phyloP scores from a whole-genome alignment of 2,113 vertebrate genomes.

The Gasterosteus nipponicus region DNA sequence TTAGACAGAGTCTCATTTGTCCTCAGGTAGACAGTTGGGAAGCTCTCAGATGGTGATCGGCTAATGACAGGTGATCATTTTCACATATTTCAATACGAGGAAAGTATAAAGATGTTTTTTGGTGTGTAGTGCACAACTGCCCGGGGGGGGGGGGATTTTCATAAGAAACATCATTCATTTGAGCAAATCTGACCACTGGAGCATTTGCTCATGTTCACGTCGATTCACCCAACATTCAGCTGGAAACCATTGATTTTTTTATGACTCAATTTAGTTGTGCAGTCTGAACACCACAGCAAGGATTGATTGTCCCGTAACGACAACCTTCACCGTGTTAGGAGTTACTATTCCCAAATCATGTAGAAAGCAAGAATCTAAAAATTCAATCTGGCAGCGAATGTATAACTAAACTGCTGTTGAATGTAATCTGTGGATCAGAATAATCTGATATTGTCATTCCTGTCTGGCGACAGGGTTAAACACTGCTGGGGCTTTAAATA shows the following conservation, averaged over 20 bases:
- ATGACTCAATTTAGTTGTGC: not conserved
- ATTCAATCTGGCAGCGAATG: not conserved
- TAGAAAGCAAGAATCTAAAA: not conserved
- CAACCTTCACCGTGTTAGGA: not conserved
- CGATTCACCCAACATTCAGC: not conserved
- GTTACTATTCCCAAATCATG: not conserved
- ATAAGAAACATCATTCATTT: not conserved
- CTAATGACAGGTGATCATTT: not conserved
- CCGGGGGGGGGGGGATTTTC: no score
- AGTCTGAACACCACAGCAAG: fast-evolving
- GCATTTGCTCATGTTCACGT: not conserved
- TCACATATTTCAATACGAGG: no score
- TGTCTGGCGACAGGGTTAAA: not conserved
- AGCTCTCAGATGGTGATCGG: not conserved
- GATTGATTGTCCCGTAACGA: not conserved
- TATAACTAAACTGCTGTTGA: not conserved
- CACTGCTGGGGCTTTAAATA: not conserved
- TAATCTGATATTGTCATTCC: not conserved
- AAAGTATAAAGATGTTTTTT: no score
- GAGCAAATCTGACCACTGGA: not conserved
- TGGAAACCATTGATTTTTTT: not conserved
- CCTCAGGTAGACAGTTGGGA: not conserved
- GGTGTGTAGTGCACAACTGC: not conserved
- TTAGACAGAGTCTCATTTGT: not conserved
- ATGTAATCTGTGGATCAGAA: not conserved